Conservation (phyloP, 2,888 invertebrate genomes). For the Microdon myrmicae region DNA sequence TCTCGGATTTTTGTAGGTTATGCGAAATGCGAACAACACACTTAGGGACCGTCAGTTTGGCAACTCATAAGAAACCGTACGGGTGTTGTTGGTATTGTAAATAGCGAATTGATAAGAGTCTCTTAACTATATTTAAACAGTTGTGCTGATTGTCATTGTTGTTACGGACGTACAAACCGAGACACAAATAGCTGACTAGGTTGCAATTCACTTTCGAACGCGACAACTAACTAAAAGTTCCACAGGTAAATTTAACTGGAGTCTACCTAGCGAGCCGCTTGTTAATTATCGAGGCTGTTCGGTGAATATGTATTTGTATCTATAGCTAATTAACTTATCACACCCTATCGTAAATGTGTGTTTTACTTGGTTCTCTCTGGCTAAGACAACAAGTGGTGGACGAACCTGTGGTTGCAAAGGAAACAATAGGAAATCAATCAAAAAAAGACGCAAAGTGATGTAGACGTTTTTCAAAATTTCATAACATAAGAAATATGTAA, state of each 20-base stretch:
- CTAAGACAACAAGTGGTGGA: no score
- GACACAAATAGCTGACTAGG: neutral
- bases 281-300: conserved; percentile 1
- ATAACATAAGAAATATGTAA: no score
- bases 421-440: no score
- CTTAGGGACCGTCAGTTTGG: no score
- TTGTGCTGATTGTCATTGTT: conserved; percentile 9
- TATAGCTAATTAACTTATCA: conserved; percentile 26
- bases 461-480: neutral
- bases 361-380: neutral
- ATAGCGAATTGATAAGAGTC: conserved; percentile 27
- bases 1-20: no score
- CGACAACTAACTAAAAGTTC: conserved; percentile 34
- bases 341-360: conserved; percentile 21
- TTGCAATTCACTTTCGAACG: conserved; percentile 36
- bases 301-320: conserved; percentile 10
- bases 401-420: no score
- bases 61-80: no score
- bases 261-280: conserved; percentile 23
- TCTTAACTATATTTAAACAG: conserved; percentile 27
- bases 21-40: no score
- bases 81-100: no score
- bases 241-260: conserved; percentile 9
- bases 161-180: conserved; percentile 1
- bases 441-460: neutral